Base-by-base conservation (phyloP, 1,140 invertebrate genomes). In the Onthophagus taurus region DNA sequence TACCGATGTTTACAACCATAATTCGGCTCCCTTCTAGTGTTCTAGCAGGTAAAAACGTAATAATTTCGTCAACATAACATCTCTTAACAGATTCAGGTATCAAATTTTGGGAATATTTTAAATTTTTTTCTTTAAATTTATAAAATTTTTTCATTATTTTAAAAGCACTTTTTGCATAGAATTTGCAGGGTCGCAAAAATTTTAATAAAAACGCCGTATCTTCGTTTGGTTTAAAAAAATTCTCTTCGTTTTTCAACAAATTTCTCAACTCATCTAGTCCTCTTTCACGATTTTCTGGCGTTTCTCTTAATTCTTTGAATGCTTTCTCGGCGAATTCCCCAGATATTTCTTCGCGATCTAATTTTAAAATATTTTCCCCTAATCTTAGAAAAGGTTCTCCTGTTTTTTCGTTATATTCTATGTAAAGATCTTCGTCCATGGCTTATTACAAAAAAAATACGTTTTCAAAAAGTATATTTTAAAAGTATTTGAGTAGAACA, bases 131-230 rank as follows among this genome's bases (percentile, higher is more conserved):
- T 34, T 70, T 71, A 50, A 74, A 78, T 43, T 66, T 68, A 50
- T 73, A 81, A 26, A 71, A 77, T 31, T 68, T 66, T 61, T 72
- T 74, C 43, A 81, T 66, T 61, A 86, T 64, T 48, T 73, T 74
- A 31, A 78, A 66, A 0, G 84, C 83, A 62, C 81, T 85, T 34
- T 87, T 72, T 2, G 83, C 73, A 57, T 87, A 86, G 61, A 75
- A 87, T 62, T 87, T 85, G 58, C 80, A 83, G n/a, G 82, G 81
- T 29, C 85, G 69, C 9, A 89, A 64, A 56, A 86, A 87, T 29
- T 83, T 81, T 14, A 77, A 64, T 0, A 89, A 66, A 26, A 84
- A 77, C 9, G 38, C 39, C 1, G 82, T 79, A 49, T 87, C 83
- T 42, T 85, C 81, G 11, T 80, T 73, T 19, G 70, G 72, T 39